Conservation (phyloP, 2,888 invertebrate genomes). For the Troglohyphantes excavatus region DNA sequence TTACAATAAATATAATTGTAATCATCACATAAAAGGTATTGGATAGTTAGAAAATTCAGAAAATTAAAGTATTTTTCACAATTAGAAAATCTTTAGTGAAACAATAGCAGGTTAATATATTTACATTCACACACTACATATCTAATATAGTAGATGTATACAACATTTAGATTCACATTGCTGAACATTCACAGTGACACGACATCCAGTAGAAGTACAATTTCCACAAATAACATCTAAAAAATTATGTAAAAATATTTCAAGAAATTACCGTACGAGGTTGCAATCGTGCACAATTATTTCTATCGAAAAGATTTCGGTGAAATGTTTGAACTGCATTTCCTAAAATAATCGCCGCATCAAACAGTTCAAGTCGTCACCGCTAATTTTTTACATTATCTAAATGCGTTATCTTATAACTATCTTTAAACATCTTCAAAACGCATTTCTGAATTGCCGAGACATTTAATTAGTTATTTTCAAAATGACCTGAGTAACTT, state of each 20-base stretch:
- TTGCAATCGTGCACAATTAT: background rate
- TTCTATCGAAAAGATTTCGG: background rate
- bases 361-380: background rate
- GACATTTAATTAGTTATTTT: background rate
- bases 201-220: slow-evolving; percentile 43
- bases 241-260: slow-evolving; percentile 69
- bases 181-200: slow-evolving; percentile 31
- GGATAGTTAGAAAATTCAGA: no score
- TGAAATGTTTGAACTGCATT: background rate
- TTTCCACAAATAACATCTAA: slow-evolving; percentile 51
- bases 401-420: background rate
- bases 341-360: background rate
- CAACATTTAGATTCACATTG: slow-evolving; percentile 38
- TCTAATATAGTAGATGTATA: slow-evolving; percentile 24
- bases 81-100: background rate
- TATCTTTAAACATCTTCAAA: background rate
- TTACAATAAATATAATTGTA: no score
- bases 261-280: slow-evolving; percentile 36
- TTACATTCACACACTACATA: background rate
- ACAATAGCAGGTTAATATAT: background rate
- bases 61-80: background rate
- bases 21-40: no score
- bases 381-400: background rate
- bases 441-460: background rate
- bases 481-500: slow-evolving; percentile 39